A percentile compares a stretch with the other conserved stretches of the same genome.
phyloP scores from a whole-genome alignment of 2,113 vertebrate species.

The Helogale parvula region DNA sequence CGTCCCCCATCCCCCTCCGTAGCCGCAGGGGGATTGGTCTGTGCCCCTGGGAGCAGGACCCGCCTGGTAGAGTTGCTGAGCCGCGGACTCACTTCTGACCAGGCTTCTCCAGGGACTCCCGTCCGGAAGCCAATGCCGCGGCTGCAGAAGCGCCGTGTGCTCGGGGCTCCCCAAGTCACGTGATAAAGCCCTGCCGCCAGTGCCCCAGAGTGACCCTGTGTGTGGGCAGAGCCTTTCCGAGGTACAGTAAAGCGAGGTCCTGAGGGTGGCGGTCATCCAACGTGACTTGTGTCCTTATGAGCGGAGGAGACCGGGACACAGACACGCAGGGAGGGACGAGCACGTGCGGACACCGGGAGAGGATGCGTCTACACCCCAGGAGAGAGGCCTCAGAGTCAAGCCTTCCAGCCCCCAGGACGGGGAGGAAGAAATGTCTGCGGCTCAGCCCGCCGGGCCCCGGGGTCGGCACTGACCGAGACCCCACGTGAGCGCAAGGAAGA shows the following conservation, averaged over 20 bases:
- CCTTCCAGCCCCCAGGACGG: neutral
- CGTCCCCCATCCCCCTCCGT: no score
- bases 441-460: neutral
- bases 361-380: neutral
- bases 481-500: no score
- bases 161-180: neutral
- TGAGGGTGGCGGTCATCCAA: neutral
- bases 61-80: no score
- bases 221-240: neutral
- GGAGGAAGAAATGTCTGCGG: neutral
- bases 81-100: neutral
- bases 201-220: neutral
- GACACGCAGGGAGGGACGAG: neutral
- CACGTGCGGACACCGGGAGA: neutral
- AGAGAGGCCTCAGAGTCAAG: neutral
- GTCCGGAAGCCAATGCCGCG: neutral
- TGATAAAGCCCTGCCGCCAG: no score
- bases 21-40: neutral
- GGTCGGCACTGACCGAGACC: no score
- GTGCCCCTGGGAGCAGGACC: neutral
- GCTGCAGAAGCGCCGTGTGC: neutral
- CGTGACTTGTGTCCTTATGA: neutral
- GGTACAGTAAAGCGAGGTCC: neutral
- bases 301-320: neutral
- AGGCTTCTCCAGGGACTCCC: neutral